A percentile compares a stretch with the other conserved stretches of the same genome.
phyloP scores from a whole-genome alignment of 2,888 invertebrate species.

The Eupithecia tripunctaria region DNA sequence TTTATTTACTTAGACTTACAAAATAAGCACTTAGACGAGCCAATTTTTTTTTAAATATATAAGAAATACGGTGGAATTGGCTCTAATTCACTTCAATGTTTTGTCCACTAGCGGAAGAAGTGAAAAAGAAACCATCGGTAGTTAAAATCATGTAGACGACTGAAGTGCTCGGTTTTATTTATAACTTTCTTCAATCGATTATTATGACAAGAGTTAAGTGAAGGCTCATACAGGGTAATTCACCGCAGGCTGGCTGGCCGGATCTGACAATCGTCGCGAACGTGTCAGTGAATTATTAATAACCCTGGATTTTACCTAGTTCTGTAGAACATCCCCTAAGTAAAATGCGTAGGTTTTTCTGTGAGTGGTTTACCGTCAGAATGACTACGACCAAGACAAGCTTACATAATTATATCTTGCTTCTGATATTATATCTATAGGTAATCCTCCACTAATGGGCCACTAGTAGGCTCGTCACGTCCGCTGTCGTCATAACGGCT shows the following conservation, averaged over 20 bases:
- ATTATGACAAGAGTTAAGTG: neutral
- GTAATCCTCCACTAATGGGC: conserved; percentile 46
- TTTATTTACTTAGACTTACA: too few relatives aligned
- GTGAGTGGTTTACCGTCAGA: neutral
- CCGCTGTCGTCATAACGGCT: conserved; percentile 34
- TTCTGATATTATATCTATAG: conserved; percentile 7
- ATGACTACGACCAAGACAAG: neutral
- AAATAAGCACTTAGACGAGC: too few relatives aligned
- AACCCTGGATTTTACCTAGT: neutral
- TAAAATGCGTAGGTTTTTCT: neutral
- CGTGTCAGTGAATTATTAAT: too few relatives aligned
- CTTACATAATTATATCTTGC: neutral
- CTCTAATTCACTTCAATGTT: too few relatives aligned
- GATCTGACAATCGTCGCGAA: too few relatives aligned
- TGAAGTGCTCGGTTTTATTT: neutral
- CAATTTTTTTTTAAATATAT: too few relatives aligned
- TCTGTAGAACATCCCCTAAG: neutral
- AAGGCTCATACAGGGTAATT: neutral
- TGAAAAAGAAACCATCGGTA: too few relatives aligned
- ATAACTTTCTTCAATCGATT: neutral
- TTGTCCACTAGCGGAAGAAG: too few relatives aligned
- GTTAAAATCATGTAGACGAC: neutral
- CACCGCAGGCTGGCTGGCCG: too few relatives aligned
- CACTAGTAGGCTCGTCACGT: conserved; percentile 56
- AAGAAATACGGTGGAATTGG: too few relatives aligned